Evolutionary conservation across 2,888 invertebrate species (phyloP), one percentile per base, ranked within the genome.

Genomic region (Eudemis profundana): DNA sequence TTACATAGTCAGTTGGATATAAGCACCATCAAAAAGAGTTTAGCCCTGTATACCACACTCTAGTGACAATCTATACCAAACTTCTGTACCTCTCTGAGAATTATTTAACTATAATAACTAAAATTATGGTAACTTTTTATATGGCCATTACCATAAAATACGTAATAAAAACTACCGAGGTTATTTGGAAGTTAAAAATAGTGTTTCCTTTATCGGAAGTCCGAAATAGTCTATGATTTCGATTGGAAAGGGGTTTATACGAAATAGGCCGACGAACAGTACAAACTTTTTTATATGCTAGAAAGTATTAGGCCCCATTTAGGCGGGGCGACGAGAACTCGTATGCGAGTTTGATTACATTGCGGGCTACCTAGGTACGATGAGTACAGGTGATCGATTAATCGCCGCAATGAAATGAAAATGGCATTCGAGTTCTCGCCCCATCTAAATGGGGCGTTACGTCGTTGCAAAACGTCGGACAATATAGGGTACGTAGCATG

Each of bases 1-100:
- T 36, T 53, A 23, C n/a, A 27, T 42, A 27, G 1, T 27, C 4
- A n/a, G 38, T 23, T 46, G 46, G 17, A 19, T 53, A 17, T 12
- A 57, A 64, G 63, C 63, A 64, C 63, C 63, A 57, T 64, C 50
- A 50, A 50, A 33, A 63, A 50, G n/a, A 21, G 23, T 42, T 29
- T 44, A 57, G 57, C 57, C 50, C 36, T 57, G 49, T 50, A 29
- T 59, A 15, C 46, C 23, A 50, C 56, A 15, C 19, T 15, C 47
- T 47, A 47, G 10, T 10, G 21, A 33, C 33, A 27, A 27, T 15
- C 10, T 15, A 29, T 15, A 10, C 14, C 15, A 15, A 4, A 10
- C 15, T 14, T 49, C 15, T 27, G n/a, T 23, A 23, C 12, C 15
- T 47, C 12, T 29, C n/a, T 49, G 4, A 5, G 4, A 46, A 21